A percentile compares a stretch with the other conserved stretches of the same genome.
Conservation (phyloP, 2,888 invertebrate species). For the Hemistola chrysoprasaria region DNA sequence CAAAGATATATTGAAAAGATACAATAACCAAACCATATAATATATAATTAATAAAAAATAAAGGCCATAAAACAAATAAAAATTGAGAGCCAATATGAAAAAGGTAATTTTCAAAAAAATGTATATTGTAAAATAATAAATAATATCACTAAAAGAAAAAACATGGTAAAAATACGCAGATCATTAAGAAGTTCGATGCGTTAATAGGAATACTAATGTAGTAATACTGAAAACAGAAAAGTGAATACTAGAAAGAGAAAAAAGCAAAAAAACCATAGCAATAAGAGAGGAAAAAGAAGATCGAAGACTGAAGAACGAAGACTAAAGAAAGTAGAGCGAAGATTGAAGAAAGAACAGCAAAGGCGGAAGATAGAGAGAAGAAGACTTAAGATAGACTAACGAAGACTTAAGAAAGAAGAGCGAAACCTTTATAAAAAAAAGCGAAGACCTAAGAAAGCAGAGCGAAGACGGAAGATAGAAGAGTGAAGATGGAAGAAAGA, state of each 20-base stretch:
- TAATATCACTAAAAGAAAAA: too few species aligned
- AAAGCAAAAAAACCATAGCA: conserved; percentile 5
- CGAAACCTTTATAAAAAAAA: background rate
- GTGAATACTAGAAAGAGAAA: conserved; percentile 16
- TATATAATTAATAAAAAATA: too few species aligned
- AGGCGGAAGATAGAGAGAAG: conserved; percentile 5
- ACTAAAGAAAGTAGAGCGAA: conserved; percentile 1
- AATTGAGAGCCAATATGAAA: too few species aligned
- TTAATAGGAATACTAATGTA: too few species aligned
- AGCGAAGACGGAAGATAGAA: background rate
- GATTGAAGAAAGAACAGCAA: conserved; percentile 5
- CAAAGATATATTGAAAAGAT: too few species aligned
- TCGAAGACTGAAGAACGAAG: conserved; percentile 4
- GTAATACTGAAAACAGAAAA: conserved; percentile 13
- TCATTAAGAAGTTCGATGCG: too few species aligned
- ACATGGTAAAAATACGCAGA: too few species aligned
- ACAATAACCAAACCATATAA: too few species aligned
- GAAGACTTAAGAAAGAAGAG: conserved; percentile 1
- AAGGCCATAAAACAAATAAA: too few species aligned
- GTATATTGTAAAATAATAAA: too few species aligned
- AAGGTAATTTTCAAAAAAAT: too few species aligned
- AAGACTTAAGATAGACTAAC: background rate
- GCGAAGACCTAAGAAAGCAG: background rate
- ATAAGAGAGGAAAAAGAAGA: conserved; percentile 12
- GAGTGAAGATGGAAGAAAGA: conserved; percentile 2